Conservation (phyloP, 2,797 vertebrate species). For the Sebastes oblongus region DNA sequence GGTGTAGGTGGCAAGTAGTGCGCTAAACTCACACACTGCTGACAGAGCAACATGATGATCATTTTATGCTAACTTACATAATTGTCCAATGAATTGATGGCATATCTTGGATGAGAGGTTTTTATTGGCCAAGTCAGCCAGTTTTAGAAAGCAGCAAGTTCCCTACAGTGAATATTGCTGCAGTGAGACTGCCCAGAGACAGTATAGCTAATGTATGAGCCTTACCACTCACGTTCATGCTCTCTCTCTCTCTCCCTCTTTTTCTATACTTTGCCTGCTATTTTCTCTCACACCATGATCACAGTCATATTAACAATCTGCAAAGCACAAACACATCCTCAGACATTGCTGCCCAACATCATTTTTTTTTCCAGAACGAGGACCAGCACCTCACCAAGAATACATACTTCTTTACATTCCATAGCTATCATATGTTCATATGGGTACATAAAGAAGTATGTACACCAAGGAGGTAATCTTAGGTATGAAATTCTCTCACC, state of each 20-base stretch:
- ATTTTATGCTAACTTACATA: conserved; percentile 52
- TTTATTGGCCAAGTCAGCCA: conserved; percentile 78
- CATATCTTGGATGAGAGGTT: conserved; percentile 63
- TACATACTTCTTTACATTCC: conserved; percentile 99
- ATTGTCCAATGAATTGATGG: conserved; percentile 61
- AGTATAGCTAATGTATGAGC: conserved; percentile 80
- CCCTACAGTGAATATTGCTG: conserved; percentile 78
- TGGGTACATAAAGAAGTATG: conserved; percentile 99
- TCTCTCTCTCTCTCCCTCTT: background rate
- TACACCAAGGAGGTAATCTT: conserved; percentile 91
- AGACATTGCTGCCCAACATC: conserved; percentile 42
- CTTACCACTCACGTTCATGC: conserved; percentile 58
- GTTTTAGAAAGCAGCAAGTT: conserved; percentile 74
- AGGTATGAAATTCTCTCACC: conserved; percentile 72
- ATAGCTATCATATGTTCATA: conserved; percentile 99
- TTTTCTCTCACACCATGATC: conserved; percentile 42
- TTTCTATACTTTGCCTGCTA: conserved; percentile 19
- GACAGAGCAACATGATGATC: conserved; percentile 33
- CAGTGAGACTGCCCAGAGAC: conserved; percentile 82
- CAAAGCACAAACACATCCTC: conserved; percentile 57
- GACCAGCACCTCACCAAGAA: conserved; percentile 91
- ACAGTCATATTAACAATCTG: conserved; percentile 53
- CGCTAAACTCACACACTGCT: conserved; percentile 11
- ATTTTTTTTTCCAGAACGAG: conserved; percentile 68
- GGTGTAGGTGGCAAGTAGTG: conserved; percentile 9